These are phyloP conservation scores for Alauda arvensis DNA, from an alignment of 2,797 vertebrate species.

Conservation along the genomic window DNA sequence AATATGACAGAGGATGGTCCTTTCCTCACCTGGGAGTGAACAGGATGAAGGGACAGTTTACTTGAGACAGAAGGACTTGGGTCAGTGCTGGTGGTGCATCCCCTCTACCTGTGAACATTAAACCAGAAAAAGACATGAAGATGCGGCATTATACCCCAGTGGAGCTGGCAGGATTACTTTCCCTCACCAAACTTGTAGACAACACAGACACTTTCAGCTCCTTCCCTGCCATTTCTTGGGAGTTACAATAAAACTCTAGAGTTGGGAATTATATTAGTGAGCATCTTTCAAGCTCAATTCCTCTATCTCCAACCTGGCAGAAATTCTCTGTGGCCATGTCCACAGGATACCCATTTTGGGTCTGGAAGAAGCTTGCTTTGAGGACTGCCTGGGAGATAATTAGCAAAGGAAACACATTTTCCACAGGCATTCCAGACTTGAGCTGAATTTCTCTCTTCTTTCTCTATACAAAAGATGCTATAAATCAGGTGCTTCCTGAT, in stretches of 20 bases:
- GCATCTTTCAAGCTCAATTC: background rate
- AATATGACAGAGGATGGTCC: background rate
- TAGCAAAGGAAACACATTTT: background rate
- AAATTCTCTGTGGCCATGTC: background rate
- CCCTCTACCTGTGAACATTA: background rate
- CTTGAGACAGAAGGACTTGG: background rate
- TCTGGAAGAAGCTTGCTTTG: background rate
- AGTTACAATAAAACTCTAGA: background rate
- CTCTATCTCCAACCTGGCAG: background rate
- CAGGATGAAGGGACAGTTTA: background rate
- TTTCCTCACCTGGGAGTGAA: background rate
- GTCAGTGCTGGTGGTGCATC: background rate
- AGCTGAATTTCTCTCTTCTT: background rate
- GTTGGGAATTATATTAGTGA: background rate
- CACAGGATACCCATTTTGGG: fast-evolving
- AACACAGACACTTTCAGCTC: background rate
- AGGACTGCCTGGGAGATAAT: background rate
- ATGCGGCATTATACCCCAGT: background rate
- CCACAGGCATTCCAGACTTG: background rate
- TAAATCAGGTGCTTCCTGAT: background rate
- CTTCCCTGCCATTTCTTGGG: background rate
- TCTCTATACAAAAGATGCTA: background rate
- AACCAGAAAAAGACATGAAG: background rate
- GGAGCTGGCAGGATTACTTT: background rate
- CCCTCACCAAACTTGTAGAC: background rate